Evolutionary conservation across 2,113 vertebrate species (phyloP).

Genomic region (Paradoxurus hermaphroditus): DNA sequence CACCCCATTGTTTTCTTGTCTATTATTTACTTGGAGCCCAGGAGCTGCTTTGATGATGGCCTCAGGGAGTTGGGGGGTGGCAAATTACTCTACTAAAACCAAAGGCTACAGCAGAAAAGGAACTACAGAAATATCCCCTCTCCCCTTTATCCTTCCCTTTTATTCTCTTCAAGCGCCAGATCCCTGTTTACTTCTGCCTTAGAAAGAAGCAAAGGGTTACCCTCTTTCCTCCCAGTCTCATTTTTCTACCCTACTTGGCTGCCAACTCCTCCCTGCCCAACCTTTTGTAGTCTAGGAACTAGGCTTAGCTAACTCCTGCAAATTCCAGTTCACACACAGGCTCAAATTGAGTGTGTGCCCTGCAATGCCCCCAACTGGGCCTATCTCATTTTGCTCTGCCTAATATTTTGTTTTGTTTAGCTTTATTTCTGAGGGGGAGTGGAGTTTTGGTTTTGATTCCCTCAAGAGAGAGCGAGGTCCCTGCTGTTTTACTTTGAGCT

Average conservation of each 20-base stretch:
- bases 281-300: conserved; percentile 2
- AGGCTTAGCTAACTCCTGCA: conserved; percentile 19
- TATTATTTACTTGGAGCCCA: conserved; percentile 17
- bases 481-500: neutral
- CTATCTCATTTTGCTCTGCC: neutral
- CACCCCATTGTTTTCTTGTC: neutral
- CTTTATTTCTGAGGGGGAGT: neutral
- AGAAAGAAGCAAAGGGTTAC: neutral
- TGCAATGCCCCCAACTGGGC: neutral
- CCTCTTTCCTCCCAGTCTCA: neutral
- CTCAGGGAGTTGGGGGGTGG: neutral
- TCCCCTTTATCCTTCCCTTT: neutral
- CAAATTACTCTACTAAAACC: neutral
- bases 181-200: neutral
- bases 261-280: neutral
- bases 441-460: neutral
- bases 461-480: neutral
- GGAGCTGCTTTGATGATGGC: conserved; percentile 35
- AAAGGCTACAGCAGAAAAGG: conserved; percentile 9
- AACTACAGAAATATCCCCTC: neutral
- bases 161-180: neutral
- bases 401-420: conserved; percentile 2
- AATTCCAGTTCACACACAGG: conserved; percentile 21
- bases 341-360: conserved; percentile 34
- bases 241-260: neutral